Evolutionary conservation across 2,888 invertebrate genomes (phyloP).

Genomic region (Chrysodeixis includens): DNA sequence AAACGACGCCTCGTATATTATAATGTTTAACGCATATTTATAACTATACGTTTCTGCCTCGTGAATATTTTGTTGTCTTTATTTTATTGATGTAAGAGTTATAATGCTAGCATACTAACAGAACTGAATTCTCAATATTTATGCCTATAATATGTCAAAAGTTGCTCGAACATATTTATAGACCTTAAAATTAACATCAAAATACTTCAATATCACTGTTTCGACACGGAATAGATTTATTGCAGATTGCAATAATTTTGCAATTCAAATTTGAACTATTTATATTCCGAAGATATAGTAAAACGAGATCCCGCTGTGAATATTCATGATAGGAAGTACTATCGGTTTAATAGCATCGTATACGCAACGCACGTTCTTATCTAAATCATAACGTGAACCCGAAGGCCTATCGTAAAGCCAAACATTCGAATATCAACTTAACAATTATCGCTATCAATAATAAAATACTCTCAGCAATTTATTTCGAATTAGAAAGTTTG

Average conservation of each 20-base stretch:
- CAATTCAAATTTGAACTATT: neutral
- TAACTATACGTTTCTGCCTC: neutral
- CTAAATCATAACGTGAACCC: slow-evolving; percentile 45
- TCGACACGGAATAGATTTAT: neutral
- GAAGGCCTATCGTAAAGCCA: slow-evolving; percentile 46
- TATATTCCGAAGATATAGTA: neutral
- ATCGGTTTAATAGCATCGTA: slow-evolving; percentile 32
- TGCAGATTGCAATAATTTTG: slow-evolving; percentile 1
- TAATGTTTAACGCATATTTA: slow-evolving; percentile 1
- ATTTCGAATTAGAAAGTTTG: slow-evolving; percentile 63
- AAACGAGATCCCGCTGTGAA: slow-evolving; percentile 9
- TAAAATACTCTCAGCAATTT: slow-evolving; percentile 61
- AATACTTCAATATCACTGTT: neutral
- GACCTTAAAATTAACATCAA: neutral
- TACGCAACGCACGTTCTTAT: slow-evolving; percentile 36
- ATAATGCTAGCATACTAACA: no score
- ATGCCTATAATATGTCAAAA: no score
- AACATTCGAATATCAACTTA: slow-evolving; percentile 47
- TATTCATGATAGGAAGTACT: slow-evolving; percentile 19
- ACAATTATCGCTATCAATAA: slow-evolving; percentile 61
- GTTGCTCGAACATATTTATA: no score
- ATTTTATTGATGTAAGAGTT: no score
- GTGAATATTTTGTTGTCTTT: no score
- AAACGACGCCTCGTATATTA: slow-evolving; percentile 19
- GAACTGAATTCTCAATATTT: no score